phyloP scores from a whole-genome alignment of 2,113 vertebrate species.

The Coracopsis vasa region DNA sequence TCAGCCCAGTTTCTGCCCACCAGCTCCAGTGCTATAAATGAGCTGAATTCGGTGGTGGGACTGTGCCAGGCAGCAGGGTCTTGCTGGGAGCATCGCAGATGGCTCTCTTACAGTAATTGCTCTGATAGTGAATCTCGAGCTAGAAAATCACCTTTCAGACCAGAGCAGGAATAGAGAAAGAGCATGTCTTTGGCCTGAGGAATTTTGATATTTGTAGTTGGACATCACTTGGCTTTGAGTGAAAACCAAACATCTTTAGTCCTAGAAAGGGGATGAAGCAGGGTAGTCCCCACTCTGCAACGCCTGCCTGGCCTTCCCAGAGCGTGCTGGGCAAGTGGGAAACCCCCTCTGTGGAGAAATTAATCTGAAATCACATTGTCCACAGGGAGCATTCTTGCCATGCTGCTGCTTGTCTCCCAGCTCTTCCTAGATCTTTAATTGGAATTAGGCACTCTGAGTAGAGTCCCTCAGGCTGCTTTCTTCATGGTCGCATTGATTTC shows the following conservation, averaged over 20 bases:
- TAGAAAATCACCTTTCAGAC: neutral
- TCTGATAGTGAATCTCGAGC: neutral
- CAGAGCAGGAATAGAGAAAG: neutral
- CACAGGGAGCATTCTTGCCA: neutral
- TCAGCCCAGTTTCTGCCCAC: neutral
- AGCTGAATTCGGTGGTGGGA: neutral
- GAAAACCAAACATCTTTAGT: neutral
- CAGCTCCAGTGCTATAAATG: neutral
- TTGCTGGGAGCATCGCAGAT: neutral
- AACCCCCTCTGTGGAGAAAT: neutral
- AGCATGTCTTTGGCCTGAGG: neutral
- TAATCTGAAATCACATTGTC: neutral
- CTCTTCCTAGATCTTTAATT: neutral
- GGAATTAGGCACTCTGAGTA: neutral
- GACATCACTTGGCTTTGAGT: neutral
- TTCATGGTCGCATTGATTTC: neutral
- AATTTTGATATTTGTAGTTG: neutral
- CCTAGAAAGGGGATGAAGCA: neutral
- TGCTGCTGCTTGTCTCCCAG: neutral
- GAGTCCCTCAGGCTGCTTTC: neutral
- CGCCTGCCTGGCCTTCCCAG: neutral
- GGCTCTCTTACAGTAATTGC: neutral
- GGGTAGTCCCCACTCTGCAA: neutral
- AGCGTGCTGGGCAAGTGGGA: neutral
- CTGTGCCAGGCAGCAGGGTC: neutral